phyloP scores from a whole-genome alignment of 2,888 invertebrate genomes.

The Catocala nupta region DNA sequence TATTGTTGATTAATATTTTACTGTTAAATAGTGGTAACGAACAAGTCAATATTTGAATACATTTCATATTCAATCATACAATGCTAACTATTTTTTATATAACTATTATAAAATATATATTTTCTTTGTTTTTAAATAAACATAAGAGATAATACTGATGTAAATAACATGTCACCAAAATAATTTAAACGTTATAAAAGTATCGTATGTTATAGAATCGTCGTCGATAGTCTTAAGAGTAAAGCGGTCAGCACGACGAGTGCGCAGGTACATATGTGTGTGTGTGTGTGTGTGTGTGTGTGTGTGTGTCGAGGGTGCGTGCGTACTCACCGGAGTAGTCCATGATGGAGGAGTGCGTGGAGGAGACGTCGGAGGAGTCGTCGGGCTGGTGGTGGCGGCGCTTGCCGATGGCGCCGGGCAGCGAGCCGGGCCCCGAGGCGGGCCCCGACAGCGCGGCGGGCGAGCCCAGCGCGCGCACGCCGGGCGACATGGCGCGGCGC shows the following conservation, averaged over 20 bases:
- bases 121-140: no score
- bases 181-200: no score
- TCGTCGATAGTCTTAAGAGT: background rate
- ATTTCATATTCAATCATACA: no score
- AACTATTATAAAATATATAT: no score
- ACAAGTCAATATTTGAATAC: no score
- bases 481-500: conserved; percentile 94
- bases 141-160: no score
- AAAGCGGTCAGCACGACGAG: background rate
- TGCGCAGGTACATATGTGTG: background rate
- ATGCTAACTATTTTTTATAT: no score
- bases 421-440: conserved; percentile 92
- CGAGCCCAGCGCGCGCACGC: conserved; percentile 93
- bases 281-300: background rate
- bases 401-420: conserved; percentile 95
- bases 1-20: no score
- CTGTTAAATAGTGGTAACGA: no score
- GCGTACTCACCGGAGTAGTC: conserved; percentile 91
- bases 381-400: conserved; percentile 90
- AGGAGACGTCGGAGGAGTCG: conserved; percentile 95
- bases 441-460: conserved; percentile 85
- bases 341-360: conserved; percentile 94
- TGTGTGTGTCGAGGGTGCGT: no score
- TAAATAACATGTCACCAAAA: no score
- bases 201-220: no score